Base-by-base conservation (phyloP, 2,113 vertebrate species). In the Campylorhamphus procurvoides region DNA sequence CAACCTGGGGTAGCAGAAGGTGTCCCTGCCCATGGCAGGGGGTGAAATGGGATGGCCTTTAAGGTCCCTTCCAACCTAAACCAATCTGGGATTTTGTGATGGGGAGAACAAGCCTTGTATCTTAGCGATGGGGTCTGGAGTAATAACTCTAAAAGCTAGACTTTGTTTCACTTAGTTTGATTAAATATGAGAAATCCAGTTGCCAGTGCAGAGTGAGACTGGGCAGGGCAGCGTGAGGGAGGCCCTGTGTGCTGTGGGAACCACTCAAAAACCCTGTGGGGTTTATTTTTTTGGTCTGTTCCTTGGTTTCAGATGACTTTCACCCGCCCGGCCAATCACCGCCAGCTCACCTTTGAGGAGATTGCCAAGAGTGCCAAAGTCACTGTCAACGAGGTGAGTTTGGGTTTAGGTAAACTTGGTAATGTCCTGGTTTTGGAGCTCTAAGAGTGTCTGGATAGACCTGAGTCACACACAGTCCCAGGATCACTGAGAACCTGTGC, bases 301-400 rank as follows among this genome's bases (percentile, higher is more conserved):
- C 9, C 33, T n/a, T 56, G 64, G 39, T 72, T 95, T 7, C 96
- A 99, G 99, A 99, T 99, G 99, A 99, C 99, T 18, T 99, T 99
- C 97, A 99, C 99, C 60, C 98, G 99, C 24, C 99, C 99, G 0
- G 99, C 99, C 42, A 99, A 99, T 79, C 98, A 99, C 97, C 98
- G 99, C 79, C 99, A 99, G 93, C 98, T 99, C 91, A 99, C 99
- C 47, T 99, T 99, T 88, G 98, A 99, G 7, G 99, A 99, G 97
- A 99, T 99, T 62, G 98, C 98, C 39, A 98, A 98, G 95, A 99
- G 99, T 83, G 98, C 99, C 96, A 99, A 99, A 95, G 98, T 99
- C 97, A 98, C 98, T 0, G 98, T 99, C 39, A 99, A 99, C 0
- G 99, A 99, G 99, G 99, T 99, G 87, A 49, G 88, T 42, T 9